Conservation (phyloP, 2,113 vertebrate genomes). For the Mixornis gularis region DNA sequence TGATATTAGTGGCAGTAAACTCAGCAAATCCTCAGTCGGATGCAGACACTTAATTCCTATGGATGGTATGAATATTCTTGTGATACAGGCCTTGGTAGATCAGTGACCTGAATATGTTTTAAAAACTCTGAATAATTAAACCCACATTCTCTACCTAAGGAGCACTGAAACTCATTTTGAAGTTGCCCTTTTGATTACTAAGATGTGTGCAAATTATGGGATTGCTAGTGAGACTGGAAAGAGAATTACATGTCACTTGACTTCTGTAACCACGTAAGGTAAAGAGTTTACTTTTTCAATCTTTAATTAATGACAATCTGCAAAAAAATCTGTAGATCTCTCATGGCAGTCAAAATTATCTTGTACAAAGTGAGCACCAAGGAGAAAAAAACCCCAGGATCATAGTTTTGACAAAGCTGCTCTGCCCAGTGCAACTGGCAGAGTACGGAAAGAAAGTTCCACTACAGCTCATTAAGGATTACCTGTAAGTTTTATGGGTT, state of each 20-base stretch:
- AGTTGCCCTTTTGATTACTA: neutral
- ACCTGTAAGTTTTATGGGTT: neutral
- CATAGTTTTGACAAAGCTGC: neutral
- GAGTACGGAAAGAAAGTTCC: neutral
- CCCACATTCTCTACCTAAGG: neutral
- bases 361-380: neutral
- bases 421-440: neutral
- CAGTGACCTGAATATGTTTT: neutral
- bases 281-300: neutral
- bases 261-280: neutral
- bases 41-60: neutral
- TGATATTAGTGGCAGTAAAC: neutral
- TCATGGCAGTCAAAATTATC: neutral
- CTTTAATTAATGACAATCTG: neutral
- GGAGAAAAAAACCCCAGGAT: neutral
- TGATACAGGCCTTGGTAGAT: neutral
- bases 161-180: neutral
- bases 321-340: neutral
- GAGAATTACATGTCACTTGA: neutral
- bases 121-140: neutral
- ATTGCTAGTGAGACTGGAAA: neutral
- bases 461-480: neutral
- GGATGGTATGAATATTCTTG: neutral
- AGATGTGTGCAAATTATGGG: neutral
- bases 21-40: neutral